A percentile compares a stretch with the other conserved stretches of the same genome.
Evolutionary conservation across 2,113 vertebrate genomes (phyloP).

Genomic region (Steatornis caripensis): DNA sequence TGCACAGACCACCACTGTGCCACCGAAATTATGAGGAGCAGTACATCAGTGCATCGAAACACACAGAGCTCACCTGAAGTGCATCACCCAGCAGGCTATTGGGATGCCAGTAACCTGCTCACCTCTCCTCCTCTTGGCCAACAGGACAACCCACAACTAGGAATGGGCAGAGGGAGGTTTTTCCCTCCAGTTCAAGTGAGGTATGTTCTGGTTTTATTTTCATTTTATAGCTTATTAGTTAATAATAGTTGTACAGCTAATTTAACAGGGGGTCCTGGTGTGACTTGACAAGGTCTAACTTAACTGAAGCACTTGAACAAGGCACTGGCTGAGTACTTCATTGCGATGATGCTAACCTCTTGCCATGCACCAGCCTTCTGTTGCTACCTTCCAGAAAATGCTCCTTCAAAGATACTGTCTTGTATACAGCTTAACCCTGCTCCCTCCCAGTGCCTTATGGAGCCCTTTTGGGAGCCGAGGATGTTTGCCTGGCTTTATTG

Average conservation of each 20-base stretch:
- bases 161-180: background rate
- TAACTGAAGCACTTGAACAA: background rate
- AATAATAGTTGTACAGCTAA: background rate
- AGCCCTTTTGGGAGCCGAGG: background rate
- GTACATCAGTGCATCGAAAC: background rate
- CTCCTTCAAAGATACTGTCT: background rate
- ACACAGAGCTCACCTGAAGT: background rate
- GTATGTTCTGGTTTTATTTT: background rate
- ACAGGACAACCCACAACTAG: background rate
- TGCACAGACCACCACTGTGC: background rate
- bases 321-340: background rate
- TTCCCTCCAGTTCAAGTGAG: background rate
- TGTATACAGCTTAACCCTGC: background rate
- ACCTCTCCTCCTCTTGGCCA: background rate
- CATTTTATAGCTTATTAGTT: background rate
- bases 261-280: background rate
- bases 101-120: background rate
- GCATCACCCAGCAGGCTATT: background rate
- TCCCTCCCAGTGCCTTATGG: background rate
- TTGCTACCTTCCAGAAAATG: background rate
- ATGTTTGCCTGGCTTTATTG: background rate
- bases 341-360: background rate
- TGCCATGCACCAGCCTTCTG: background rate
- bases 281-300: background rate
- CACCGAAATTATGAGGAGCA: rapidly evolving